Base-by-base conservation (phyloP, 2,113 vertebrate genomes). In the Trinectes maculatus region DNA sequence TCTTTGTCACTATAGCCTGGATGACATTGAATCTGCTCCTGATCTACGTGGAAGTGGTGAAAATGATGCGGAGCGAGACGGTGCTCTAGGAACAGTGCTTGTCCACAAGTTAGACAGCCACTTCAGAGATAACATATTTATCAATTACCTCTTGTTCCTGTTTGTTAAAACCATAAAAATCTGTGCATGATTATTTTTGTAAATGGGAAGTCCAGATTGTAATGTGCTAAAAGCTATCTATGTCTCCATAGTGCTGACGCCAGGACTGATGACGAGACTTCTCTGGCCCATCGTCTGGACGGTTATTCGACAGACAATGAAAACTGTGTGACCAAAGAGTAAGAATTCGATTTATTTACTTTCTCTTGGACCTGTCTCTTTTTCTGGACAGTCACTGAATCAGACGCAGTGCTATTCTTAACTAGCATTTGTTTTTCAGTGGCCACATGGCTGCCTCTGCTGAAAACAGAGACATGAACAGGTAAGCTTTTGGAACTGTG, bases 211-310 rank as follows among this genome's bases (percentile, higher is more conserved):
- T 72, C 58, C 60, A 26, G 44, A 75, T 47, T 71, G 3, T 63
- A 58, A 71, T 79, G 18, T 43, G 11, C 39, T 84, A 74, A 70
- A 62, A 66, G 58, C 39, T 43, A 11, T 34, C 8, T 69, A 67
- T 77, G 66, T 69, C 52, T 68, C 44, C 31, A 51, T 29, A 82
- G 73, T 44, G 34, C 5, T 51, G 49, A 79, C 64, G 3, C 21
- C 18, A 1, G n/a, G 15, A 12, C 49, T 68, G 52, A 66, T 33
- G 55, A 16, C 8, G 11, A 19, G 8, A 19, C 42, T 59, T 9
- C 28, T 69, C 3, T 59, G 2, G 3, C n/a, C n/a, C 16, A 15
- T 1, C 4, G 49, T 52, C 12, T 66, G 47, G 25, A 54, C 51
- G 3, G 1, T 47, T 49, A n/a, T 24, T 40, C 46, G 3, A 26